A percentile compares a stretch with the other conserved stretches of the same genome.
phyloP scores from a whole-genome alignment of 2,113 vertebrate species.

The Cinclus mexicanus region DNA sequence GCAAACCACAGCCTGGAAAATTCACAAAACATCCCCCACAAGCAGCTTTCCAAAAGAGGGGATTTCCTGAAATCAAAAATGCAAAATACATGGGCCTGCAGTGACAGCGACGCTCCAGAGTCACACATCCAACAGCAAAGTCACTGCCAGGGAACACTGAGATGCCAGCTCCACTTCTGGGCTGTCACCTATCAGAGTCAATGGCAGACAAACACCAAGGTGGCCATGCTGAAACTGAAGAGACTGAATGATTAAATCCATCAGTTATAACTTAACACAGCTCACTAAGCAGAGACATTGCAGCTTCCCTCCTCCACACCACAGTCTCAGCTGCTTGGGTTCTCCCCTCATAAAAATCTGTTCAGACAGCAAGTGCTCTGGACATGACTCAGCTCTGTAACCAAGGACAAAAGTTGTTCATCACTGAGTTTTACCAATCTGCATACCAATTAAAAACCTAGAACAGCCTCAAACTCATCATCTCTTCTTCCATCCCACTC shows the following conservation, averaged over 20 bases:
- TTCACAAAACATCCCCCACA: slow-evolving; percentile 2
- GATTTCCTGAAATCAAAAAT: background rate
- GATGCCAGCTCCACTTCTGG: background rate
- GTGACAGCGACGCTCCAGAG: background rate
- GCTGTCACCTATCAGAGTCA: background rate
- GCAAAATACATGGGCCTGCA: background rate
- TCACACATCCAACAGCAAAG: background rate
- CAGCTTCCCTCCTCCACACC: background rate
- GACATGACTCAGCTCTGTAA: background rate
- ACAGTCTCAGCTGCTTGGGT: background rate
- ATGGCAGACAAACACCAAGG: background rate
- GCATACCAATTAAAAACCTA: background rate
- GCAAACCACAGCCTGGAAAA: background rate
- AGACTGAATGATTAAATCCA: background rate
- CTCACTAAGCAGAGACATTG: background rate
- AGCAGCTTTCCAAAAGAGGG: slow-evolving; percentile 8
- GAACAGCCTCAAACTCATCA: background rate
- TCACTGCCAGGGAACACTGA: fast-evolving
- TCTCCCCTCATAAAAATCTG: background rate
- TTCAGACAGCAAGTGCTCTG: background rate
- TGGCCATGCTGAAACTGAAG: background rate
- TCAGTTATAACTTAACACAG: background rate
- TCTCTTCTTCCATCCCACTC: background rate
- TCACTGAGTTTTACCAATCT: background rate
- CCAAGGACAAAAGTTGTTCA: background rate